Evolutionary conservation across 2,113 vertebrate genomes (phyloP), one percentile per base, ranked within the genome.

Genomic region (Oxygymnocypris stewartii): DNA sequence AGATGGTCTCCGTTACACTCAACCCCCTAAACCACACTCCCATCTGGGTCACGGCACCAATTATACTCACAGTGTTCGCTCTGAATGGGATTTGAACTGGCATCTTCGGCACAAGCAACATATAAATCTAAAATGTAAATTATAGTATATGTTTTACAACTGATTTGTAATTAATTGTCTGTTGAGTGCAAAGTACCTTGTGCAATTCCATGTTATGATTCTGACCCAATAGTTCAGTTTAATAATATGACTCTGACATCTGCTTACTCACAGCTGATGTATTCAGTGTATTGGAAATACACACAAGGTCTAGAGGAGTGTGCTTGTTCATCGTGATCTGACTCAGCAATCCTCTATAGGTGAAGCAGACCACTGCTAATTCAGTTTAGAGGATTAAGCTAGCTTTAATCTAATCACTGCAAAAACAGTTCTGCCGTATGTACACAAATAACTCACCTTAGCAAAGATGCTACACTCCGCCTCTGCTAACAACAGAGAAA

Each of bases 371-470:
- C 54, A 61, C 82, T 90, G 90, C 91, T 94, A 94, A 94, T 94
- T 92, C 91, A 93, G 93, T 94, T 95, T 93, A 90, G 92, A 88
- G 91, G 89, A 93, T 92, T 90, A 94, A 92, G 91, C 90, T 84
- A 77, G 69, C 90, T 18, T 20, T 94, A 94, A 95, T 93, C 91
- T 92, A 93, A 94, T 94, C 90, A 91, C 90, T 90, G 87, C 89
- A 90, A 90, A 93, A 93, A 91, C 88, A 92, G 91, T 90, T 86
- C 88, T 69, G 87, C 87, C 84, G 76, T 85, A 90, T 88, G n/a
- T 76, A 93, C 92, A 93, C 47, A 85, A 92, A 89, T 90, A 88
- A 85, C 87, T 90, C 90, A 92, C 92, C 88, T 92, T 85, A 89
- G 88, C 89, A 82, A 75, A 74, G 88, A 85, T 51, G 25, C 88